Conservation (phyloP, 2,797 vertebrate species). For the Xerus rutilus region DNA sequence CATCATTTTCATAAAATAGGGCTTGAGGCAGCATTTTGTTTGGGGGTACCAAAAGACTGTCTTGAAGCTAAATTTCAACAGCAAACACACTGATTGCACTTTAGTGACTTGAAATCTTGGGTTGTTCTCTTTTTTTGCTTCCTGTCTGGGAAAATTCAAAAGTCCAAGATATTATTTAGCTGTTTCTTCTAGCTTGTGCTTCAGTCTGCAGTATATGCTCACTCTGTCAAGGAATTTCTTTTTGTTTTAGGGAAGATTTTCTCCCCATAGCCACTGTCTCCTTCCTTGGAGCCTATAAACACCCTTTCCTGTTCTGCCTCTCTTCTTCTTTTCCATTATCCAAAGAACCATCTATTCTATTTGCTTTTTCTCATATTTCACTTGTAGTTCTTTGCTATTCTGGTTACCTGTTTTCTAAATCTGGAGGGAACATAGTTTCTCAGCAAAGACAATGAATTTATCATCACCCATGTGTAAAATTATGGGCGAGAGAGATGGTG, state of each 20-base stretch:
- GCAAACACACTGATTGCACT: not conserved
- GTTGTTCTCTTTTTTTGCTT: not conserved
- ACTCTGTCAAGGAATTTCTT: not conserved
- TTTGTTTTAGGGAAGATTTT: not conserved
- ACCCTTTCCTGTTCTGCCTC: not conserved
- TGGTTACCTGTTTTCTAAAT: not conserved
- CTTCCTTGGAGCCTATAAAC: not conserved
- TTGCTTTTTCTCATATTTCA: not conserved
- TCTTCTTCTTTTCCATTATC: not conserved
- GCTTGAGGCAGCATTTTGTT: not conserved
- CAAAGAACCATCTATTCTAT: not conserved
- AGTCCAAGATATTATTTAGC: not conserved
- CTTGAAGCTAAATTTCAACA: not conserved
- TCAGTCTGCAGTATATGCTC: not conserved
- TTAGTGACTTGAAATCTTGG: not conserved
- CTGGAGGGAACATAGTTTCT: not conserved
- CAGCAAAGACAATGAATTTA: not conserved
- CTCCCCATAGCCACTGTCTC: not conserved
- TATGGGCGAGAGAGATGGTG: not conserved
- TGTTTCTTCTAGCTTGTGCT: not conserved
- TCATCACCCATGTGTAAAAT: not conserved
- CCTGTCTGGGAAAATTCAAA: not conserved
- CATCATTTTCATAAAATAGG: not conserved
- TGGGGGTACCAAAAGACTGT: not conserved
- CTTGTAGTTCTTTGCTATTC: not conserved